A percentile compares a stretch with the other conserved stretches of the same genome.
Evolutionary conservation across 2,888 invertebrate genomes (phyloP).

Genomic region (Erebia palarica): DNA sequence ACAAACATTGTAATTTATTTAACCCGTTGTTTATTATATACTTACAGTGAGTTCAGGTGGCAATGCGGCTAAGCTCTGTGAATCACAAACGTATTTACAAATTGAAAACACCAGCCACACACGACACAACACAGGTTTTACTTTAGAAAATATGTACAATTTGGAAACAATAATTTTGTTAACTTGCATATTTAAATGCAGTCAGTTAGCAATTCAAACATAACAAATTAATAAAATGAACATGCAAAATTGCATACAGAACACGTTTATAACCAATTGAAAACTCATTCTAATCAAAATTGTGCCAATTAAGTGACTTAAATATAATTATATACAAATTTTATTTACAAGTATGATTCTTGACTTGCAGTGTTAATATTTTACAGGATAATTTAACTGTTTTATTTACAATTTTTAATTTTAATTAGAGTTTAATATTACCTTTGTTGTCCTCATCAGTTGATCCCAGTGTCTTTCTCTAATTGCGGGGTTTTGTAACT

Average conservation of each 20-base stretch:
- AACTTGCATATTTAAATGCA: conserved; percentile 29
- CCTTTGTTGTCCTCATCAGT: conserved; percentile 97
- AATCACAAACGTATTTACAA: conserved; percentile 82
- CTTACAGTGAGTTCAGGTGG: conserved; percentile 92
- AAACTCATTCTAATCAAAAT: conserved; percentile 35
- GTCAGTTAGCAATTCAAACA: conserved; percentile 23
- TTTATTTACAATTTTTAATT: conserved; percentile 36
- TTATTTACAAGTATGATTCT: conserved; percentile 34
- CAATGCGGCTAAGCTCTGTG: conserved; percentile 91
- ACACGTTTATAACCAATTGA: conserved; percentile 50
- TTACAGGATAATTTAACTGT: conserved; percentile 30
- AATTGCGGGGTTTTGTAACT: conserved; percentile 97
- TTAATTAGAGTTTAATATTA: conserved; percentile 54
- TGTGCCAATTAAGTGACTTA: conserved; percentile 40
- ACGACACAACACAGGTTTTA: conserved; percentile 42
- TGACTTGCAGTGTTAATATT: neutral
- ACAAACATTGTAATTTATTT: conserved; percentile 7
- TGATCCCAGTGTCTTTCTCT: conserved; percentile 98
- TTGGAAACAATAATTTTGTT: conserved; percentile 22
- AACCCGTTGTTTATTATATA: conserved; percentile 66
- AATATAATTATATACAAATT: conserved; percentile 35
- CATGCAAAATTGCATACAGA: conserved; percentile 44
- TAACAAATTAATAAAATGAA: conserved; percentile 29
- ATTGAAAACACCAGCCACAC: conserved; percentile 54
- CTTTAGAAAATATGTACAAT: conserved; percentile 33